These are phyloP conservation scores for Lineus longissimus DNA, from an alignment of 1,140 invertebrate genomes.

Conservation along the genomic window DNA sequence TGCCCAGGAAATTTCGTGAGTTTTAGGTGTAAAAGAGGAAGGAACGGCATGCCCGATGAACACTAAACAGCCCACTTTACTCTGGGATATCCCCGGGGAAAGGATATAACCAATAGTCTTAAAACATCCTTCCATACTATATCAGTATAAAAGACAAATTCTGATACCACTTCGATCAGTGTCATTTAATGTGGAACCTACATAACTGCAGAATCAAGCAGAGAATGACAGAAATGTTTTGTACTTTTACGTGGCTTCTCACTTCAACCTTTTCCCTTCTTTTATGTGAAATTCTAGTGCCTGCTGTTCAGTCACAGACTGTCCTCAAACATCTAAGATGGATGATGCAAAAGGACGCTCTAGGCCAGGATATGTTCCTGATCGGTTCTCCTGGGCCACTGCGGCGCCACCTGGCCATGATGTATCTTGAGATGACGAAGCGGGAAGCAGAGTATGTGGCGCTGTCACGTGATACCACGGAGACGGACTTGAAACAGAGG, in stretches of 20 bases:
- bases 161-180: too few species aligned
- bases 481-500: conserved; percentile 92
- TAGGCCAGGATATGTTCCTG: conserved; percentile 93
- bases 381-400: conserved; percentile 83
- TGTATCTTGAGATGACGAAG: conserved; percentile 77
- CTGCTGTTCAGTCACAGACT: conserved; percentile 62
- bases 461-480: conserved; percentile 91
- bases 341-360: conserved; percentile 89
- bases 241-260: too few species aligned
- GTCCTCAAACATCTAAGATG: conserved; percentile 79
- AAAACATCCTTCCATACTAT: too few species aligned
- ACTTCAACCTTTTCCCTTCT: too few species aligned
- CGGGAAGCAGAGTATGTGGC: conserved; percentile 90
- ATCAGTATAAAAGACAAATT: too few species aligned
- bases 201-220: too few species aligned
- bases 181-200: too few species aligned
- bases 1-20: conserved; percentile 81
- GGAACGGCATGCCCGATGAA: not conserved
- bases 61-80: too few species aligned
- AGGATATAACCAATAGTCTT: too few species aligned
- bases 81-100: too few species aligned
- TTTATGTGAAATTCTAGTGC: too few species aligned
- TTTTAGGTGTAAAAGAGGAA: conserved; percentile 23
- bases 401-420: conserved; percentile 74
- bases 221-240: too few species aligned